These are phyloP conservation scores for Tetramorium simillimum DNA, from an alignment of 1,140 invertebrate species.

Conservation along the genomic window DNA sequence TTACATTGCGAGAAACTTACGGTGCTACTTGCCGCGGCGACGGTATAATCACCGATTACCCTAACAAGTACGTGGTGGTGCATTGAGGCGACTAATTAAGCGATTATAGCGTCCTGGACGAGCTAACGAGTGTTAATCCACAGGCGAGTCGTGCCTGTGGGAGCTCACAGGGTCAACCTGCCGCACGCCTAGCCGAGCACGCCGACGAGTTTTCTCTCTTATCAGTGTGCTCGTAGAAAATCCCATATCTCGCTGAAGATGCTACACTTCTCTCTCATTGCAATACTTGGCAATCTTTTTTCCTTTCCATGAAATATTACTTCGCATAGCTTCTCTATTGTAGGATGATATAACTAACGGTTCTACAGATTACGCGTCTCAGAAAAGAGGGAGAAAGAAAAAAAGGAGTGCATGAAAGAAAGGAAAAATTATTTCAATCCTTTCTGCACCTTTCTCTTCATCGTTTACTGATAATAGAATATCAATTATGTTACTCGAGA, in stretches of 20 bases:
- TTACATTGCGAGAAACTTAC: conserved; percentile 53
- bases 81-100: conserved; percentile 68
- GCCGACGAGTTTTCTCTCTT: conserved; percentile 63
- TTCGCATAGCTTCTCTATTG: not conserved
- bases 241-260: conserved; percentile 2
- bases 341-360: not conserved
- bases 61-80: conserved; percentile 50
- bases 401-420: not conserved
- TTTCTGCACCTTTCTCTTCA: not conserved
- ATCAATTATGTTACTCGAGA: not conserved
- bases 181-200: conserved; percentile 54
- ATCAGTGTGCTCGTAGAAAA: conserved; percentile 55
- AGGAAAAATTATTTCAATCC: not conserved
- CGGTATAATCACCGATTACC: conserved; percentile 61
- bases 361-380: not conserved
- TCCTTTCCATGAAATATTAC: not conserved
- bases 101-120: conserved; percentile 67
- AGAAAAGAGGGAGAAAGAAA: conserved; percentile 12
- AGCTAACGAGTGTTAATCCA: conserved; percentile 72
- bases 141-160: conserved; percentile 59
- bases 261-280: not conserved
- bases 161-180: conserved; percentile 53
- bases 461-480: conserved; percentile 2
- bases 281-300: not conserved
- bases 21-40: conserved; percentile 33